Evolutionary conservation across 2,888 invertebrate genomes (phyloP).

Genomic region (Plebejus argus): DNA sequence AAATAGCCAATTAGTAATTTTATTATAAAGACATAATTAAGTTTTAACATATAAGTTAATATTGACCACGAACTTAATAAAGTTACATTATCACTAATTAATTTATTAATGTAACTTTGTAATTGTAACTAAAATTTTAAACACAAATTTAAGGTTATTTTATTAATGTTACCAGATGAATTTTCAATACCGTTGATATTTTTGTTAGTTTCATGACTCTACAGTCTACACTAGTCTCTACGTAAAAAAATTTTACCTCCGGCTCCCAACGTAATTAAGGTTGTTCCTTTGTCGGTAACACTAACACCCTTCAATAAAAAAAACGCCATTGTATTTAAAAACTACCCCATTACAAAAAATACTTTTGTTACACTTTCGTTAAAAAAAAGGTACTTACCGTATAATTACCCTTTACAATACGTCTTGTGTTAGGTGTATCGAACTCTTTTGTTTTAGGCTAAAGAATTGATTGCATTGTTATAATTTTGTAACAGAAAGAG

Average conservation of each 20-base stretch:
- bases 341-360: constrained; percentile 25
- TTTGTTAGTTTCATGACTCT: background rate
- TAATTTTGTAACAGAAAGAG: background rate
- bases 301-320: constrained; percentile 21
- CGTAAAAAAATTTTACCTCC: background rate
- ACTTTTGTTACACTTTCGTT: constrained; percentile 1
- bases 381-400: background rate
- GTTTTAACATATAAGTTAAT: background rate
- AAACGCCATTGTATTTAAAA: constrained; percentile 4
- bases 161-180: too few relatives aligned
- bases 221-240: background rate
- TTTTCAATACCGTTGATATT: too few relatives aligned
- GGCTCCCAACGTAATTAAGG: background rate
- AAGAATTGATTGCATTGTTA: background rate
- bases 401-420: background rate
- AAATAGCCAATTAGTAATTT: too few relatives aligned
- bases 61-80: background rate
- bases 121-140: too few relatives aligned
- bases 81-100: background rate
- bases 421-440: background rate
- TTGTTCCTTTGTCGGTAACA: constrained; percentile 23
- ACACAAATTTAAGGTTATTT: too few relatives aligned
- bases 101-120: too few relatives aligned
- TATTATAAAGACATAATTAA: too few relatives aligned
- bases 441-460: constrained; percentile 2